These are phyloP conservation scores for Thomomys bottae DNA, from an alignment of 2,113 vertebrate genomes.

Conservation along the genomic window DNA sequence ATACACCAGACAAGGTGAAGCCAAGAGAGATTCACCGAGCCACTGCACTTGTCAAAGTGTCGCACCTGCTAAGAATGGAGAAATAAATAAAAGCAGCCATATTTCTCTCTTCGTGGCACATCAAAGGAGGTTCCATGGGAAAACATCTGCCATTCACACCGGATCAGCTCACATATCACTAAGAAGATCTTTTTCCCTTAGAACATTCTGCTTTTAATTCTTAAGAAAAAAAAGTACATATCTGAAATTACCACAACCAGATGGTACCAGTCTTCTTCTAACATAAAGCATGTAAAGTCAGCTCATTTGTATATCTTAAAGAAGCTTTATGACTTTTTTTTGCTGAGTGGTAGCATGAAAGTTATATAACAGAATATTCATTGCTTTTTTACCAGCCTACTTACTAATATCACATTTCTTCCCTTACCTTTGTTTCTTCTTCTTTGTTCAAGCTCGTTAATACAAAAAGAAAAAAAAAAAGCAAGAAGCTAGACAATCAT, in stretches of 20 bases:
- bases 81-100: constrained; percentile 36
- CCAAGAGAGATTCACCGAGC: neutral
- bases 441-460: neutral
- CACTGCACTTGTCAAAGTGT: constrained; percentile 7
- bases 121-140: neutral
- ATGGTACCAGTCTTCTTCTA: neutral
- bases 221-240: neutral
- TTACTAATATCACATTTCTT: neutral
- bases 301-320: neutral
- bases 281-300: neutral
- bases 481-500: neutral
- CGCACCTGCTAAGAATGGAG: constrained; percentile 16
- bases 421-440: neutral
- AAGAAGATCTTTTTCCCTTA: neutral
- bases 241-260: neutral
- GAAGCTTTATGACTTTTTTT: constrained; percentile 17
- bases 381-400: neutral
- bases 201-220: neutral
- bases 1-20: constrained; percentile 4
- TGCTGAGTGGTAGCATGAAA: neutral
- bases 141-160: neutral
- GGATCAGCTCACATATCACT: neutral
- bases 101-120: neutral
- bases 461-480: neutral
- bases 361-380: neutral